Base-by-base conservation (phyloP, 2,888 invertebrate species). In the Sarcophaga rosellei region DNA sequence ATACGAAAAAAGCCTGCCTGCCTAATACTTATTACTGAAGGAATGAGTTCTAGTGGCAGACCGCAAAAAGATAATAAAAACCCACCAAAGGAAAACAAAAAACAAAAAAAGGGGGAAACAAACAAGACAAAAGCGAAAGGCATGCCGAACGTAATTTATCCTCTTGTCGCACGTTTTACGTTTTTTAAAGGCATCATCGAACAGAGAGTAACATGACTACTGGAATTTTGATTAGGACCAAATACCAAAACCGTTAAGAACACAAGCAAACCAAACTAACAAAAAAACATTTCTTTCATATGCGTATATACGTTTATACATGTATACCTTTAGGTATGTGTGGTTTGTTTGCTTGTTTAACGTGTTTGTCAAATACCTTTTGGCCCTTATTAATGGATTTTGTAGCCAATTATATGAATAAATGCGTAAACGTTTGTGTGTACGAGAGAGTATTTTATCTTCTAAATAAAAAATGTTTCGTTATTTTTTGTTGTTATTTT, bases 221-320 rank as follows among this genome's bases (percentile, higher is more conserved):
- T 88, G 93, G 93, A 91, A 93, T 93, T 93, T 93, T 93, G 93
- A 93, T 93, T 93, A 93, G 92, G 91, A 91, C 90, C 90, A 89
- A 91, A 90, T 86, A 75, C 86, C 84, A 81, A 81, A 86, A 84
- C 86, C 81, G 86, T 86, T 86, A 86, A 86, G 61, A 86, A 77
- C 84, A 62, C 1, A 73, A 45, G 35, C 3, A 66, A n/a, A 6
- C 15, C 4, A 65, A 35, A 35, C 35, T 44, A n/a, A 45, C 66
- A 66, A 57, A 72, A 73, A 78, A 69, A 35, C 61, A 61, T 59
- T 57, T 25, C 61, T 66, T 17, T 6, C 2, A 47, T 44, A 3
- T 15, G 23, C 47, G 77, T 62, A 59, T 62, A 59, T 72, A 66
- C 53, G 66, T 62, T 81, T 76, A 81, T 69, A 20, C 82, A 17